Evolutionary conservation across 2,888 invertebrate genomes (phyloP).

Genomic region (Xylophagus ater): DNA sequence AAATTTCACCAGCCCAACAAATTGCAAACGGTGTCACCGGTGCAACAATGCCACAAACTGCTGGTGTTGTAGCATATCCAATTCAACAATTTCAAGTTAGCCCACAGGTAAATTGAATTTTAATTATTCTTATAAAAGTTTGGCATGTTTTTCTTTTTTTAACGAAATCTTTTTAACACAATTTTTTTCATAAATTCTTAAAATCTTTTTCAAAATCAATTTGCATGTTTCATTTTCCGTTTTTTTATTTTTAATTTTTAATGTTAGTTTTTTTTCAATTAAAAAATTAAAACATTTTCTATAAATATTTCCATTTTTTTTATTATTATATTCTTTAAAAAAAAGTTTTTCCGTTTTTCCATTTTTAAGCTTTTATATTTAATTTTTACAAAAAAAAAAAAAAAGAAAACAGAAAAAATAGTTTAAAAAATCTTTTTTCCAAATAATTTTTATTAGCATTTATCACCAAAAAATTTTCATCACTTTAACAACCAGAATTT

Average conservation of each 20-base stretch:
- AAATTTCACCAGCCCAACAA: conserved; percentile 56
- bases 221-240: not conserved
- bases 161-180: not conserved
- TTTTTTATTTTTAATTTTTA: not conserved
- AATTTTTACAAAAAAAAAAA: no score
- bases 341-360: no score
- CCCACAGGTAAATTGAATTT: conserved; percentile 37
- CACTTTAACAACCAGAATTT: no score
- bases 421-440: no score
- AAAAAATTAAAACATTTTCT: no score
- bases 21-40: conserved; percentile 53
- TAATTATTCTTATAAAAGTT: no score
- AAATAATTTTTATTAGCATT: no score
- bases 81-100: conserved; percentile 86
- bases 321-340: no score
- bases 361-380: not conserved
- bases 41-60: conserved; percentile 62
- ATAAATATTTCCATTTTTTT: no score
- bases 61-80: conserved; percentile 77
- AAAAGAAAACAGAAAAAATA: no score
- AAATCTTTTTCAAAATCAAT: not conserved
- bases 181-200: not conserved
- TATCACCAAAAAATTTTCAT: no score
- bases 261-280: conserved; percentile 5
- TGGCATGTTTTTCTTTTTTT: not conserved